A percentile compares a stretch with the other conserved stretches of the same genome.
These are phyloP conservation scores for Volucella bombylans DNA, from an alignment of 2,888 invertebrate genomes.

Conservation along the genomic window DNA sequence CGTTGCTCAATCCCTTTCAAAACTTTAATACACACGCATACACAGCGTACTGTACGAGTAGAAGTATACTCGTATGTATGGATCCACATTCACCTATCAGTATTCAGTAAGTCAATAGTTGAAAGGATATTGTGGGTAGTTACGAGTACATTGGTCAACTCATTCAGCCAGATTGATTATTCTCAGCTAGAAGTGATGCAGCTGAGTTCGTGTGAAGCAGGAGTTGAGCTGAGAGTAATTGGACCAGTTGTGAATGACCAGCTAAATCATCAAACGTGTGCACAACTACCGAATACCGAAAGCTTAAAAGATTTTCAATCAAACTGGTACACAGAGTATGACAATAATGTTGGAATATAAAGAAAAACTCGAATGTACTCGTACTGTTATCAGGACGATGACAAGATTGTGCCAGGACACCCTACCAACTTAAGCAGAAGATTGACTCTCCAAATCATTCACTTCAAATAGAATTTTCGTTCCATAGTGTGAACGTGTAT, in stretches of 20 bases:
- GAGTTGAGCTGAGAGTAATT: background rate
- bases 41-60: too few relatives aligned
- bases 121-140: background rate
- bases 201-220: background rate
- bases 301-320: conserved; percentile 63
- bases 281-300: conserved; percentile 29
- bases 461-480: background rate
- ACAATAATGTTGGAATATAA: conserved; percentile 1
- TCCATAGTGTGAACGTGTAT: conserved; percentile 25
- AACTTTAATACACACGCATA: too few relatives aligned
- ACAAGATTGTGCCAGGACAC: conserved; percentile 38
- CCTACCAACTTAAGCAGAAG: background rate
- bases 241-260: background rate
- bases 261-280: conserved; percentile 40
- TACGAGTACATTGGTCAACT: conserved; percentile 5
- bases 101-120: conserved; percentile 22
- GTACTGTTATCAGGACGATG: conserved; percentile 50
- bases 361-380: conserved; percentile 47
- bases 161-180: conserved; percentile 46
- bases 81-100: conserved; percentile 7
- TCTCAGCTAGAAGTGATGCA: conserved; percentile 47
- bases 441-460: conserved; percentile 13
- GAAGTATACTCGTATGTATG: too few relatives aligned
- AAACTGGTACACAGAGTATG: conserved; percentile 16
- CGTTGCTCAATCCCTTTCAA: background rate